A percentile compares a stretch with the other conserved stretches of the same genome.
phyloP scores from a whole-genome alignment of 1,140 invertebrate genomes.

The Brachionus koreanus region DNA sequence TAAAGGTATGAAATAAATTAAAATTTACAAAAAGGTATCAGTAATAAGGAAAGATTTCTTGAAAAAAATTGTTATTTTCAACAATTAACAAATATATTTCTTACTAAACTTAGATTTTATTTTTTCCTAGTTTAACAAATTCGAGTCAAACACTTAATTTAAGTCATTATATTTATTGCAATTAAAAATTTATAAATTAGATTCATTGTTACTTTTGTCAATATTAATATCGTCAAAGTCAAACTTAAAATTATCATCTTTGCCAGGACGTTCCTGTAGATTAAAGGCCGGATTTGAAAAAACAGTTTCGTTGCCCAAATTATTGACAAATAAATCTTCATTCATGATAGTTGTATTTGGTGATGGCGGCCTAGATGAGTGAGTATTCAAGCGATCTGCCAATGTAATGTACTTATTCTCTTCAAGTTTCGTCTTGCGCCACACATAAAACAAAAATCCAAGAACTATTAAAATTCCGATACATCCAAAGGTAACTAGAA shows the following conservation, averaged over 20 bases:
- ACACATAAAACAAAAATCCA: conserved; percentile 8
- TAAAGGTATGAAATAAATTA: no score
- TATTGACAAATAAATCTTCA: conserved; percentile 15
- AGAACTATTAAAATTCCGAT: neutral
- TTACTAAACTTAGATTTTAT: neutral
- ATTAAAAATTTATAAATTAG: neutral
- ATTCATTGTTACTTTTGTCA: neutral
- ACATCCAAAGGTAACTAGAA: neutral
- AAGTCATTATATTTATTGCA: neutral
- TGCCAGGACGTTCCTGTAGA: neutral
- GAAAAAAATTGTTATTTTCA: no score
- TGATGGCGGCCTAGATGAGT: neutral
- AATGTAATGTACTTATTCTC: conserved; percentile 32
- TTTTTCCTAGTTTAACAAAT: no score
- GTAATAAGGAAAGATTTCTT: no score
- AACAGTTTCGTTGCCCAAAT: neutral
- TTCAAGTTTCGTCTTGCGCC: conserved; percentile 4
- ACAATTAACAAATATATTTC: no score
- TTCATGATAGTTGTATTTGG: neutral
- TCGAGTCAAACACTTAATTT: neutral
- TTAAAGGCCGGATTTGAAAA: conserved; percentile 30
- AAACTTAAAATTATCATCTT: conserved; percentile 15
- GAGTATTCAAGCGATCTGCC: neutral
- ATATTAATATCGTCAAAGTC: conserved; percentile 3
- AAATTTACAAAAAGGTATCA: no score